Conservation (phyloP, 2,113 vertebrate genomes). For the Pelmatolapia mariae region DNA sequence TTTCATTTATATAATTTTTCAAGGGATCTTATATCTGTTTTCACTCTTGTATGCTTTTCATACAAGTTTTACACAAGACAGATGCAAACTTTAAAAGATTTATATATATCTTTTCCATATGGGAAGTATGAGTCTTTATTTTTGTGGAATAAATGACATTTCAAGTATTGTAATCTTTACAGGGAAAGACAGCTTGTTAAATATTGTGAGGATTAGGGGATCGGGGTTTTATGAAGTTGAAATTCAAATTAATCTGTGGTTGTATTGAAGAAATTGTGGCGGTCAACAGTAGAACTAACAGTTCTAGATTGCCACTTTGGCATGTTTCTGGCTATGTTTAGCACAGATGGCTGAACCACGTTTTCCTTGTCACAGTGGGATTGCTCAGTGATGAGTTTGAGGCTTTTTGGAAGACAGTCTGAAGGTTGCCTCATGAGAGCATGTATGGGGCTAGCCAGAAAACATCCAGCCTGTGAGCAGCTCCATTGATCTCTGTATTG, state of each 20-base stretch:
- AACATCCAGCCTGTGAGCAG: slow-evolving; percentile 37
- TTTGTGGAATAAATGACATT: neutral
- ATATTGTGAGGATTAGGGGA: neutral
- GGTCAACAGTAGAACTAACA: neutral
- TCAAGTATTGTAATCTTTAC: neutral
- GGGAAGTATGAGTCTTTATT: neutral
- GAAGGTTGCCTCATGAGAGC: slow-evolving; percentile 31
- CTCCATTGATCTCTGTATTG: neutral
- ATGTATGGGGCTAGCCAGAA: slow-evolving; percentile 48
- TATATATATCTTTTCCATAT: too few species aligned
- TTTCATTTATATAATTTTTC: too few species aligned
- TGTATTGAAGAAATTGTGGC: neutral
- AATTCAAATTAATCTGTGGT: neutral
- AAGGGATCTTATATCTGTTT: too few species aligned
- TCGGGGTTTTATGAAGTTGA: neutral
- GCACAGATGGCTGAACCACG: slow-evolving; percentile 38
- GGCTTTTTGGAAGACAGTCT: slow-evolving; percentile 38
- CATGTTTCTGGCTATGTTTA: neutral
- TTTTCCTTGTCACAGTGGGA: slow-evolving; percentile 30
- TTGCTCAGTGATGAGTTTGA: slow-evolving; percentile 4
- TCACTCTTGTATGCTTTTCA: too few species aligned
- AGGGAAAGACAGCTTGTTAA: neutral
- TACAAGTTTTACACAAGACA: too few species aligned
- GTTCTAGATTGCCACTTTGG: neutral
- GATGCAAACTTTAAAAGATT: too few species aligned